Evolutionary conservation across 2,797 vertebrate species (phyloP).

Genomic region (Eleutherodactylus coqui): DNA sequence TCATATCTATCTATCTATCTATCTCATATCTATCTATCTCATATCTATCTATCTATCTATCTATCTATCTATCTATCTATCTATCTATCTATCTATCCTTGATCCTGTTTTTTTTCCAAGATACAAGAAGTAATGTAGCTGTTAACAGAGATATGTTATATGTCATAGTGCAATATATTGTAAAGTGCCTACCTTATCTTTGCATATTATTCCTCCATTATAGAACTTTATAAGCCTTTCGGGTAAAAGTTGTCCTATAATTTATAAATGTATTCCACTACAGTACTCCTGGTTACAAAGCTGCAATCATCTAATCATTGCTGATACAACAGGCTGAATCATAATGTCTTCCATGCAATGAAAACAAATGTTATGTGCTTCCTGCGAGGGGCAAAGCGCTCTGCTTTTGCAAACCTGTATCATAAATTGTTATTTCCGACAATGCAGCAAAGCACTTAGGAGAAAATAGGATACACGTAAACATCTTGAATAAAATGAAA

Average conservation of each 20-base stretch:
- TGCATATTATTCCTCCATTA: neutral
- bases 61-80: too few species aligned
- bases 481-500: neutral
- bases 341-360: neutral
- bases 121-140: too few species aligned
- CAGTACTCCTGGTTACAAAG: constrained; percentile 33
- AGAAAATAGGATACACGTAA: neutral
- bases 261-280: constrained; percentile 34
- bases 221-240: constrained; percentile 34
- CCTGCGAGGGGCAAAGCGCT: neutral
- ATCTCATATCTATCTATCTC: too few species aligned
- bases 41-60: too few species aligned
- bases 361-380: constrained; percentile 17
- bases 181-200: neutral
- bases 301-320: constrained; percentile 26
- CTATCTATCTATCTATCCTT: too few species aligned
- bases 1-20: too few species aligned
- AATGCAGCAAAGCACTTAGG: neutral
- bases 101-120: too few species aligned
- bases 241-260: constrained; percentile 22
- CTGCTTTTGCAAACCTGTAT: neutral
- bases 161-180: neutral
- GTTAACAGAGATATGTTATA: neutral
- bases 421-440: constrained; percentile 5
- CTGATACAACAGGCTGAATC: constrained; percentile 16